Evolutionary conservation across 1,140 invertebrate species (phyloP).

Genomic region (Drosophila melanica): DNA sequence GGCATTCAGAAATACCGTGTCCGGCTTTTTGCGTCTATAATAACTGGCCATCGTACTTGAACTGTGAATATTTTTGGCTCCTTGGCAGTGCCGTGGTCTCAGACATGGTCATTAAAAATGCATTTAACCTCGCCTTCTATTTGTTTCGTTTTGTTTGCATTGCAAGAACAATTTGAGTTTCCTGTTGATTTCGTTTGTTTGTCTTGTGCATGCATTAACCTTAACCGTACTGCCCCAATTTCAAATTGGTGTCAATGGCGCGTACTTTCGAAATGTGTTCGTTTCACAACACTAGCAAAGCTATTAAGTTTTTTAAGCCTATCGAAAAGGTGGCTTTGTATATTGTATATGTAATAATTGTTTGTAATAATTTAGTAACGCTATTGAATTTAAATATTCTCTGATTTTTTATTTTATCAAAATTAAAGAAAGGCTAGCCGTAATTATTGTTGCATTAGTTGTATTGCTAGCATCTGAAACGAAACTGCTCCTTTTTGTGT

Average conservation of each 20-base stretch:
- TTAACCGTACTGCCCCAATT: constrained; percentile 70
- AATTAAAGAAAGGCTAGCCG: background rate
- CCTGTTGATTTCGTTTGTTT: constrained; percentile 79
- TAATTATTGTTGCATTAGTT: background rate
- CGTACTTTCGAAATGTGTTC: background rate
- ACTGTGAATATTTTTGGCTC: constrained; percentile 50
- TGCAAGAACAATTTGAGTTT: constrained; percentile 63
- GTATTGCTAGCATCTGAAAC: background rate
- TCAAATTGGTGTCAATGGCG: constrained; percentile 66
- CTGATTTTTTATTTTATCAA: no score
- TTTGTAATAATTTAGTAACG: no score
- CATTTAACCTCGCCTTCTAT: constrained; percentile 52
- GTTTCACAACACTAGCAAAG: constrained; percentile 30
- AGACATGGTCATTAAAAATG: constrained; percentile 63
- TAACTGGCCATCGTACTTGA: constrained; percentile 69
- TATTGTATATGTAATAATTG: no score
- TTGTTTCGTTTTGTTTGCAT: constrained; percentile 51
- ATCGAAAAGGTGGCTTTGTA: background rate
- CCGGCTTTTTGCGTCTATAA: constrained; percentile 75
- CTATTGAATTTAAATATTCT: no score
- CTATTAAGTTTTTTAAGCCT: background rate
- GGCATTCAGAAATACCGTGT: constrained; percentile 76
- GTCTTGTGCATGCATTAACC: constrained; percentile 75
- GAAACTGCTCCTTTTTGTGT: background rate
- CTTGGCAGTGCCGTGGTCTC: constrained; percentile 37